Evolutionary conservation across 2,113 vertebrate species (phyloP), one percentile per base, ranked within the genome.

Genomic region (Microcebus lehilahytsara): DNA sequence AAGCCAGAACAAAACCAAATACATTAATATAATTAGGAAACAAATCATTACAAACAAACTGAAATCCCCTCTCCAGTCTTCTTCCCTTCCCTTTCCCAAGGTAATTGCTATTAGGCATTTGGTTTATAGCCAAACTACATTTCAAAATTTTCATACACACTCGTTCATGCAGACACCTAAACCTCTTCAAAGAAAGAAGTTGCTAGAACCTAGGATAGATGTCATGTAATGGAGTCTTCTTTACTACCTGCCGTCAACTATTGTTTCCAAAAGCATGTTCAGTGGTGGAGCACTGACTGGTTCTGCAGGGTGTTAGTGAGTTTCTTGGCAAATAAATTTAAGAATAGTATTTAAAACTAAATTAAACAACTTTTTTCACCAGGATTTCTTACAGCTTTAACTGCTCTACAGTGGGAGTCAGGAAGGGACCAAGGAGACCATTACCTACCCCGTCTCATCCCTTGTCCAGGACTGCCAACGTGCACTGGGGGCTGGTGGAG

Each of bases 401-500:
- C 23, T 42, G 5, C 66, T 22, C 17, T 67, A n/a, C 40, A 14
- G 30, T 53, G 34, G 81, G n/a, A 85, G 71, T 67, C 6, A 27
- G 22, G 46, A 46, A 69, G 23, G 16, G 3, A n/a, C 22, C 22
- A 9, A 17, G 34, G 53, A 62, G 13, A 60, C 0, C 56, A 25
- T 19, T 83, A 42, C 4, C 27, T 83, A 40, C 34, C 22, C 30
- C 9, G 20, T 13, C 42, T n/a, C 62, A 49, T 34, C 25, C 42
- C 42, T 71, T 53, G 40, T 37, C 1, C 20, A 53, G 51, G 11
- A 25, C 20, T 51, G 42, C 34, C 32, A 8, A 53, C 51, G 49
- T 53, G 20, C 58, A 37, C 0, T 1, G 22, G 25, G 23, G 34
- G 3, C 3, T 27, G 13, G 32, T 20, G 14, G 22, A 53, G 20